Conservation (phyloP, 2,888 invertebrate species). For the Pollenia griseotomentosa region DNA sequence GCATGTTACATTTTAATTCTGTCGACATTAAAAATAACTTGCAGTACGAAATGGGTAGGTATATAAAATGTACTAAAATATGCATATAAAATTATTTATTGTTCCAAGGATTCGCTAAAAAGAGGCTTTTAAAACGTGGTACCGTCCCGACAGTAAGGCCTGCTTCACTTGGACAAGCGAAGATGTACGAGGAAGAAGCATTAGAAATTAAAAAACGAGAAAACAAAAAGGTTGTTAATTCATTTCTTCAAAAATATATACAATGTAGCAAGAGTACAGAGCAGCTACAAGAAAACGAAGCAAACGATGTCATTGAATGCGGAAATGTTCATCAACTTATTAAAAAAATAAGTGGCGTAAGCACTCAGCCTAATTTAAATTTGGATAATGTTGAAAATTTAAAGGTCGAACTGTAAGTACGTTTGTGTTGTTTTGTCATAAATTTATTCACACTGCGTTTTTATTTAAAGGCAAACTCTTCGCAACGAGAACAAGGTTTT, state of each 20-base stretch:
- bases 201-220: neutral
- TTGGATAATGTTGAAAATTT: too few species aligned
- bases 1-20: neutral
- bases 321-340: too few species aligned
- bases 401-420: too few species aligned
- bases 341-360: too few species aligned
- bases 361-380: too few species aligned
- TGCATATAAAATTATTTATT: neutral
- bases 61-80: neutral
- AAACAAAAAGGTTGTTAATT: neutral
- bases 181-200: neutral
- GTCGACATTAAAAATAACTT: neutral
- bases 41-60: constrained; percentile 1
- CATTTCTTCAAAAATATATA: neutral
- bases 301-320: too few species aligned
- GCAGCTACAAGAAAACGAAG: too few species aligned
- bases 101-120: neutral
- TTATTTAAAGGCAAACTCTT: too few species aligned
- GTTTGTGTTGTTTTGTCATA: too few species aligned
- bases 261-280: too few species aligned
- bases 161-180: neutral
- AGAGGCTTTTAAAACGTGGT: neutral
- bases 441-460: too few species aligned
- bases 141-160: neutral
- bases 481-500: too few species aligned